Evolutionary conservation across 2,113 vertebrate genomes (phyloP), one percentile per base, ranked within the genome.

Genomic region (Mesoclemmys tuberculata): DNA sequence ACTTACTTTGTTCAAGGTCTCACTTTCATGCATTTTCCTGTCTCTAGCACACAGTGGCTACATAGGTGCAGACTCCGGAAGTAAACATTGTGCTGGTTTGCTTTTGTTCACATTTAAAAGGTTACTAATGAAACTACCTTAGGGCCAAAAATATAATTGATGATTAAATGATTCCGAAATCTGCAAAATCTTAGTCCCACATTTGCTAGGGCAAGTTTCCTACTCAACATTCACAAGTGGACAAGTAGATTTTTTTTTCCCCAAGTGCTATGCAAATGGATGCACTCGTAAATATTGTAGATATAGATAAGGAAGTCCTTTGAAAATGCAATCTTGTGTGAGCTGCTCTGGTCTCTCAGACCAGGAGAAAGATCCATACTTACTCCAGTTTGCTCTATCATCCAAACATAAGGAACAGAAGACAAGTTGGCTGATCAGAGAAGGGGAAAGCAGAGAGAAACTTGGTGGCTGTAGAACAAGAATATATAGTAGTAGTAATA

Each of bases 381-480:
- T 38, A 3, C 11, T 44, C 41, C 24, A 35, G 16, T 68, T 14
- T 90, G 38, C 38, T 91, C 77, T 13, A 38, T 83, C 48, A 61
- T 35, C 35, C 79, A 71, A 86, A n/a, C 29, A 38, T 31, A 79
- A 38, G 52, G 0, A 2, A 18, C 55, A 87, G 44, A 56, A 80
- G 87, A 88, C 26, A 75, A 41, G 10, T 21, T 48, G 49, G 2
- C 31, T 68, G n/a, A 79, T 89, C 74, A 77, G 35, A 92, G 49
- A 27, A 31, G 41, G 88, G 48, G 41, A 88, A 71, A 79, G 48
- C n/a, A 38, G 68, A 74, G 68, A 24, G n/a, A 74, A 74, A 41
- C 68, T 41, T 9, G 22, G 38, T 24, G 22, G 22, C n/a, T 55
- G 8, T 80, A 58, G 55, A 2, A 0, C 8, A n/a, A 29, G 38